Evolutionary conservation across 2,888 invertebrate species (phyloP).

Genomic region (Netelia inedita): DNA sequence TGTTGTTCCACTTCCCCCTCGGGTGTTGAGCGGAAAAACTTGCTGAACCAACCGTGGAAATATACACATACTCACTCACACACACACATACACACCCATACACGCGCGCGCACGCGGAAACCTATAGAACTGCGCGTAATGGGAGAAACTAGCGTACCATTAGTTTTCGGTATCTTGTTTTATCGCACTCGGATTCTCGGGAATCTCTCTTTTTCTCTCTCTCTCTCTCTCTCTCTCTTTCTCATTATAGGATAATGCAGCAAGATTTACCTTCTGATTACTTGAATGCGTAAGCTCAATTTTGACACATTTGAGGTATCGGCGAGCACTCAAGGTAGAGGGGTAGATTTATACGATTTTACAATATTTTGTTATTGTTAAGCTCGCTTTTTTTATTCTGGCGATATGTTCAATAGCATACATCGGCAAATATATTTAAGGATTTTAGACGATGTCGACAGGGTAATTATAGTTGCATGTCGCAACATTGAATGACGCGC

Average conservation of each 20-base stretch:
- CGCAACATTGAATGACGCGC: slow-evolving; percentile 2
- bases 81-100: neutral
- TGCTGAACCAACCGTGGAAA: slow-evolving; percentile 30
- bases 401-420: too few relatives aligned
- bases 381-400: too few relatives aligned
- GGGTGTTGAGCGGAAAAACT: slow-evolving; percentile 25
- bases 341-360: too few relatives aligned
- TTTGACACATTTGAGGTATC: too few relatives aligned
- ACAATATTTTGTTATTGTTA: too few relatives aligned
- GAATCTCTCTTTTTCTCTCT: neutral
- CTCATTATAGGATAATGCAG: neutral
- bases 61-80: neutral
- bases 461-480: neutral
- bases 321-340: too few relatives aligned
- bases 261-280: neutral
- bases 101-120: neutral
- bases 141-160: slow-evolving; percentile 36
- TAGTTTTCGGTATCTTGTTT: slow-evolving; percentile 54
- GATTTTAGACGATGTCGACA: neutral
- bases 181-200: slow-evolving; percentile 28
- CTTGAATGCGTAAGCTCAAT: too few relatives aligned
- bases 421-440: too few relatives aligned
- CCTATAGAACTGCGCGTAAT: slow-evolving; percentile 16
- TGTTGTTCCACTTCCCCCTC: slow-evolving; percentile 12
- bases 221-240: too few relatives aligned